Evolutionary conservation across 2,888 invertebrate genomes (phyloP).

Genomic region (Drosophila bunnanda): DNA sequence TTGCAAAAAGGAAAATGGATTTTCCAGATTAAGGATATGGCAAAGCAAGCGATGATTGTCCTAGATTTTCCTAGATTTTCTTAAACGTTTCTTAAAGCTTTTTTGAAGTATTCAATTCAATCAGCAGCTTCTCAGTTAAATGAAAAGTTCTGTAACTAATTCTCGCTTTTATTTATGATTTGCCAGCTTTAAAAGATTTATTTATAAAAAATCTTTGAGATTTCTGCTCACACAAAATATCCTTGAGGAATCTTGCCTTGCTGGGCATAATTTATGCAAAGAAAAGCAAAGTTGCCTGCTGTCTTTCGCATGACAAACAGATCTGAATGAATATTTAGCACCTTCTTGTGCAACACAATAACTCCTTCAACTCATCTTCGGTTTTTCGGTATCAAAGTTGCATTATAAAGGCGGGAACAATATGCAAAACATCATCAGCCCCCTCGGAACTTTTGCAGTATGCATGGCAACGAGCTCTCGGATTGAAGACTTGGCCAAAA

Average conservation of each 20-base stretch:
- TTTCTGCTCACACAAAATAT: background rate
- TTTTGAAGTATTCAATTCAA: background rate
- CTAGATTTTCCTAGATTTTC: background rate
- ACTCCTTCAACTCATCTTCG: slow-evolving; percentile 3
- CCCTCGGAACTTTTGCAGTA: slow-evolving; percentile 11
- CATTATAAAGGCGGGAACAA: background rate
- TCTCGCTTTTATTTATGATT: background rate
- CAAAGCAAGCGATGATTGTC: background rate
- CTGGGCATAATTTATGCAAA: slow-evolving; percentile 8
- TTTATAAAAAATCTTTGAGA: background rate
- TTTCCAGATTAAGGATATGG: background rate
- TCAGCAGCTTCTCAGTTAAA: background rate
- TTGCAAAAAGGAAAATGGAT: slow-evolving; percentile 19
- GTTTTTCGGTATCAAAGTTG: slow-evolving; percentile 10
- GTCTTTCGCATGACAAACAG: slow-evolving; percentile 11
- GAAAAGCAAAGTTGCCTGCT: slow-evolving; percentile 12
- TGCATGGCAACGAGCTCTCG: slow-evolving; percentile 19
- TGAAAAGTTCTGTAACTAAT: background rate
- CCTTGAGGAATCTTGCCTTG: background rate
- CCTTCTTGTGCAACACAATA: slow-evolving; percentile 12
- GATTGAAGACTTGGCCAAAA: slow-evolving; percentile 22
- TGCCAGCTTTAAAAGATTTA: background rate
- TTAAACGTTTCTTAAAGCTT: background rate
- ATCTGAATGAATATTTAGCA: slow-evolving; percentile 24
- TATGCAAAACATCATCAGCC: slow-evolving; percentile 10